Base-by-base conservation (phyloP, 2,113 vertebrate genomes). In the Boleophthalmus pectinirostris region DNA sequence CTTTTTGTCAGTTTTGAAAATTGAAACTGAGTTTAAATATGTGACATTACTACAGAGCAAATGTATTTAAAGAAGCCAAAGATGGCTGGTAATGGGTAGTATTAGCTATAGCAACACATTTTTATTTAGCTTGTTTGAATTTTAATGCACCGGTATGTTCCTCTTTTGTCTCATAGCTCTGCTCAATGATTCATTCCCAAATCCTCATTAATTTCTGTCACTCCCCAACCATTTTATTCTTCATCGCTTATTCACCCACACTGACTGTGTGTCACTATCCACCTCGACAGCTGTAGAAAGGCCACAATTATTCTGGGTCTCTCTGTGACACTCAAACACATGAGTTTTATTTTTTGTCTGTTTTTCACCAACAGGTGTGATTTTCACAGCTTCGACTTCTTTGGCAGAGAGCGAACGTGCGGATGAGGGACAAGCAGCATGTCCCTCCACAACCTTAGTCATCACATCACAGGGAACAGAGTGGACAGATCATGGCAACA, bases 361-460 rank as follows among this genome's bases (percentile, higher is more conserved):
- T 45, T 33, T 20, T 47, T 66, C 12, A 21, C 63, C 73, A 87
- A 83, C 85, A 87, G 84, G 86, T 87, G 87, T 75, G 82, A 90
- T 74, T 90, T 90, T 91, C 84, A 66, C 90, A 85, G 83, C 63
- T 82, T 73, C 0, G n/a, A 57, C 68, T 38, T 64, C 38, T n/a
- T 78, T 78, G 81, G 78, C 79, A 81, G 70, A 15, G 38, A 77
- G 29, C 68, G 75, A 76, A 73, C 68, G 73, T 82, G 85, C 23
- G 69, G 78, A 81, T 74, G 73, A 86, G 79, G 79, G 76, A 79
- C 63, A 46, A 86, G 74, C 85, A 77, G 69, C 87, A 46, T 89
- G 90, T 90, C 86, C 86, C 84, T 83, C 72, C 76, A 84, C 80
- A 77, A 74, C 85, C 79, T 88, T 77, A 90, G 89, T 90, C 90